Conservation (phyloP, 2,113 vertebrate species). For the Manacus vitellinus region DNA sequence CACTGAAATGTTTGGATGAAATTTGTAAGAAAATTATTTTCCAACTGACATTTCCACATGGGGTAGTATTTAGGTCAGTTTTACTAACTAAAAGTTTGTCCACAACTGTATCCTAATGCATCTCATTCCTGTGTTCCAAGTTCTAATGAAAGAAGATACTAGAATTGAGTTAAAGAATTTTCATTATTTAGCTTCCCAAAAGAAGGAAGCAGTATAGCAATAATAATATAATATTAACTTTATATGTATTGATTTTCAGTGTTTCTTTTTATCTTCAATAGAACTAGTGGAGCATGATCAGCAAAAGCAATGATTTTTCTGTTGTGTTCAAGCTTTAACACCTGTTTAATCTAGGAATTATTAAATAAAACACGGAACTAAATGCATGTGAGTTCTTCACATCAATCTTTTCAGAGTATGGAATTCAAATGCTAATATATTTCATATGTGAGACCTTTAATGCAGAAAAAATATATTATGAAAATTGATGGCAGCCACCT, state of each 20-base stretch:
- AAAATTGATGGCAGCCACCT: background rate
- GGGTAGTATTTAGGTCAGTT: background rate
- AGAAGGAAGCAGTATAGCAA: background rate
- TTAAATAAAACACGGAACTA: background rate
- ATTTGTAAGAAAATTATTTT: background rate
- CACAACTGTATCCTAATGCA: background rate
- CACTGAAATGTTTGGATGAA: background rate
- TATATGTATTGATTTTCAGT: background rate
- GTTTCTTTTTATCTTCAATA: background rate
- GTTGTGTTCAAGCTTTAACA: background rate
- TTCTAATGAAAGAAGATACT: background rate
- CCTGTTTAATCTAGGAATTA: background rate
- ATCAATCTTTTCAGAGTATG: background rate
- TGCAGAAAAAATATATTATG: background rate
- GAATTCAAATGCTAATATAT: background rate
- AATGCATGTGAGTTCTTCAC: background rate
- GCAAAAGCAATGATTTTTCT: background rate
- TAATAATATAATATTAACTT: background rate
- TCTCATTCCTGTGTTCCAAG: background rate
- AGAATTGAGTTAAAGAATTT: background rate
- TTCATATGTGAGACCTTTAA: background rate
- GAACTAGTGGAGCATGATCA: background rate
- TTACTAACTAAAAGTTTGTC: background rate
- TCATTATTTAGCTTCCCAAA: background rate
- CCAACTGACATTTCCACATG: rapidly evolving